Base-by-base conservation (phyloP, 2,113 vertebrate genomes). In the Bufo bufo region DNA sequence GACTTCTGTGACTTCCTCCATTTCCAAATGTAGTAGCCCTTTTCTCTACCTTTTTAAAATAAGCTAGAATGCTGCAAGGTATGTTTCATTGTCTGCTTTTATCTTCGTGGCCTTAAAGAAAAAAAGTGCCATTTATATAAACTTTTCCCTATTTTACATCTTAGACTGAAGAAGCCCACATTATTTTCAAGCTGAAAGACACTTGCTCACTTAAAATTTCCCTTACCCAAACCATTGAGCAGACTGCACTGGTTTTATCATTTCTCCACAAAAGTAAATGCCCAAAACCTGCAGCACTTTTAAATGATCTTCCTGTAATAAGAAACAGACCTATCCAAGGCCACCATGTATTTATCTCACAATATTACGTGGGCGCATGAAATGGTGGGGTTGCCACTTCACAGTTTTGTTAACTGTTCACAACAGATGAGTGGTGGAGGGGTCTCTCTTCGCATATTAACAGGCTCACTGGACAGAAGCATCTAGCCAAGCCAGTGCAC, bases 241-340 rank as follows among this genome's bases (percentile, higher is more conserved):
- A 58, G 19, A 49, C 33, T 77, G 47, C 52, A 59, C 75, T 69
- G 75, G 16, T 80, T 52, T 66, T 71, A 66, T 52, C 12, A 20
- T 14, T 82, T 54, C n/a, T 23, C 16, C 14, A 10, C 45, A n/a
- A 50, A 12, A 6, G 0, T 74, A 69, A 72, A 77, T 74, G 13
- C 20, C 8, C n/a, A 54, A 23, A 80, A 33, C 79, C 69, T 77
- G 66, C 81, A 77, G 56, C 63, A 77, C 72, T 63, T 45, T 43
- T 77, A 83, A 65, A 72, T n/a, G 19, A 77, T 96, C 90, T 96
- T 95, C 94, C 93, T 96, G 97, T 99, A 98, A 99, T 98, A 97
- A 98, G 97, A 99, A 99, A 98, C 98, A 98, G 98, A 98, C 93
- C 93, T 94, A 87, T 92, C 90, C 90, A 74, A 86, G 85, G 82